Percentiles rank a stretch among this genome's conserved stretches.
Conservation (phyloP, 2,888 invertebrate species). For the Arctia plantaginis region DNA sequence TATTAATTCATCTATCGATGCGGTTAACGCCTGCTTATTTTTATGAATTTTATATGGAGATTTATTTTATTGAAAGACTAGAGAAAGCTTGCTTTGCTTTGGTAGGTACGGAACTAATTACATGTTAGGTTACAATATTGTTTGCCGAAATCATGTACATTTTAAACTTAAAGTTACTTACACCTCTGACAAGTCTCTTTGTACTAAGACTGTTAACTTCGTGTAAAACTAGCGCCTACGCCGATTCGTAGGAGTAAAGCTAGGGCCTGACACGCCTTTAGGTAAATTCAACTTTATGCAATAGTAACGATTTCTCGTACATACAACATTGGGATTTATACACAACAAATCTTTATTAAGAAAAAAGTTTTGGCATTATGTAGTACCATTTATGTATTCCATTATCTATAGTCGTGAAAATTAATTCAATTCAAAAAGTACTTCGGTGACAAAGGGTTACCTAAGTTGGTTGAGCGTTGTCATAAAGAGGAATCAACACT, state of each 20-base stretch:
- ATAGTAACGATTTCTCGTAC: no score
- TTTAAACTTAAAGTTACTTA: background rate
- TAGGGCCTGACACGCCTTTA: background rate
- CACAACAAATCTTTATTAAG: background rate
- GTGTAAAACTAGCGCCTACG: background rate
- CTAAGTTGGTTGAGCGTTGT: background rate
- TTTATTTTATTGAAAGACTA: slow-evolving; percentile 48
- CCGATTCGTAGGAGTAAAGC: background rate
- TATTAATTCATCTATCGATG: slow-evolving; percentile 78
- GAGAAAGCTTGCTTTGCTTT: slow-evolving; percentile 38
- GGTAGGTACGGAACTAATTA: background rate
- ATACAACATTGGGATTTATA: no score
- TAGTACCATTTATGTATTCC: background rate
- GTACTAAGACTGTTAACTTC: background rate
- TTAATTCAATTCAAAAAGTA: no score
- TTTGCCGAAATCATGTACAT: background rate
- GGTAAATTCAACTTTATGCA: background rate
- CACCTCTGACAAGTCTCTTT: background rate
- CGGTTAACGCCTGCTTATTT: slow-evolving; percentile 54
- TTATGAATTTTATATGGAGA: slow-evolving; percentile 56
- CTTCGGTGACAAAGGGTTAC: background rate
- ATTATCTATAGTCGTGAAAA: background rate
- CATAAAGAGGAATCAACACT: background rate
- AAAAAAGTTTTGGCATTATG: background rate
- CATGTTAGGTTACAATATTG: background rate